These are phyloP conservation scores for Arctopsyche grandis DNA, from an alignment of 1,140 invertebrate species.

Conservation along the genomic window DNA sequence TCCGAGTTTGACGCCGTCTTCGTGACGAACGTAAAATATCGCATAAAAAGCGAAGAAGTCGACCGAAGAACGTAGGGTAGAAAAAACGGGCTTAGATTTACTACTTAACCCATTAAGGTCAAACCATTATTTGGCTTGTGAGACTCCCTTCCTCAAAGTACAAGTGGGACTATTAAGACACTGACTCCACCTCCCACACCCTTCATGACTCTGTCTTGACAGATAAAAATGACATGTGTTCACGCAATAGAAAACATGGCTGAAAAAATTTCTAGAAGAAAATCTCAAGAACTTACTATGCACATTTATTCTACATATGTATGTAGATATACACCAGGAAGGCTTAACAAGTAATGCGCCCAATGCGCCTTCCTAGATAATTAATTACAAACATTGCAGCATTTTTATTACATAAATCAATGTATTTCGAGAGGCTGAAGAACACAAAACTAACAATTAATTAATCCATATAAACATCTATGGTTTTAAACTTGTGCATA, in stretches of 20 bases:
- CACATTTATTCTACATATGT: no score
- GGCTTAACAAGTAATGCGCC: no score
- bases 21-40: slow-evolving; percentile 23
- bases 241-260: not conserved
- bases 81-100: slow-evolving; percentile 8
- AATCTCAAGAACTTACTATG: no score
- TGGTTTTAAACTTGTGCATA: no score
- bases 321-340: no score
- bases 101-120: slow-evolving; percentile 28
- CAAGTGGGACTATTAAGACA: slow-evolving; percentile 28
- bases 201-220: not conserved
- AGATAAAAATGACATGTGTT: slow-evolving; percentile 31
- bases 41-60: not conserved
- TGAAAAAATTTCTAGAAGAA: not conserved
- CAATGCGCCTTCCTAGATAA: no score
- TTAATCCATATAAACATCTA: no score
- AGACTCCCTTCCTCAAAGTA: not conserved
- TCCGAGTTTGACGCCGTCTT: not conserved
- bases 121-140: slow-evolving; percentile 17
- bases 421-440: no score
- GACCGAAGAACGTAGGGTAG: no score
- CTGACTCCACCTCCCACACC: not conserved
- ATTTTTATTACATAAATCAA: no score
- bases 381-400: no score
- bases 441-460: no score